These are phyloP conservation scores for Drosophila antonietae DNA, from an alignment of 2,888 invertebrate genomes.

Conservation along the genomic window DNA sequence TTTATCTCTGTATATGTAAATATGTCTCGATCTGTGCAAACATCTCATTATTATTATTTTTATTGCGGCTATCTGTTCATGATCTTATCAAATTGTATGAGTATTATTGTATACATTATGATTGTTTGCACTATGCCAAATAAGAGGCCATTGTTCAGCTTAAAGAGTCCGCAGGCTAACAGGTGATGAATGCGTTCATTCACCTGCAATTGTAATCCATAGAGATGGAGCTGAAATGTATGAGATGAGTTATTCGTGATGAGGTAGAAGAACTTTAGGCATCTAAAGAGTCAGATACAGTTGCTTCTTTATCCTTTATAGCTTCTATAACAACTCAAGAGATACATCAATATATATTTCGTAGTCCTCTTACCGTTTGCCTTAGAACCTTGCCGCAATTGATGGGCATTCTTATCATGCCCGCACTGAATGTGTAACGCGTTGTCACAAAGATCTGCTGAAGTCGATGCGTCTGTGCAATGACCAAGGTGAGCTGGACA, in stretches of 20 bases:
- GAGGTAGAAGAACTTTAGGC: neutral
- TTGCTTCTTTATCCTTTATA: too few relatives aligned
- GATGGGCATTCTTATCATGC: constrained; percentile 24
- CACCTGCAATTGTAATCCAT: constrained; percentile 46
- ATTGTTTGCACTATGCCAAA: constrained; percentile 67
- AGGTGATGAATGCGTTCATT: constrained; percentile 47
- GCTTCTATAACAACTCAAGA: too few relatives aligned
- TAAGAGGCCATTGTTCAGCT: constrained; percentile 69
- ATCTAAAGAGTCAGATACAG: too few relatives aligned
- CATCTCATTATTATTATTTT: constrained; percentile 21
- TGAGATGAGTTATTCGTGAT: too few relatives aligned
- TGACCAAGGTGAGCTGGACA: constrained; percentile 43
- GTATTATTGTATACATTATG: constrained; percentile 68
- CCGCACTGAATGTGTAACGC: constrained; percentile 21
- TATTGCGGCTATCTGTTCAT: constrained; percentile 46
- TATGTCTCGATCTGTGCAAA: constrained; percentile 30
- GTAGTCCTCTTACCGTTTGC: constrained; percentile 36
- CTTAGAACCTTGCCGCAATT: constrained; percentile 23
- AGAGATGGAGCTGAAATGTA: constrained; percentile 50
- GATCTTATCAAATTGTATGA: constrained; percentile 79
- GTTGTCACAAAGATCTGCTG: constrained; percentile 17
- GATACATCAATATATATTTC: neutral
- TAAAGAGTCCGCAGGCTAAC: constrained; percentile 71
- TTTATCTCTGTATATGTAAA: neutral
- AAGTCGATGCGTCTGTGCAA: constrained; percentile 39